phyloP scores from a whole-genome alignment of 2,113 vertebrate species.

The Calypte anna region DNA sequence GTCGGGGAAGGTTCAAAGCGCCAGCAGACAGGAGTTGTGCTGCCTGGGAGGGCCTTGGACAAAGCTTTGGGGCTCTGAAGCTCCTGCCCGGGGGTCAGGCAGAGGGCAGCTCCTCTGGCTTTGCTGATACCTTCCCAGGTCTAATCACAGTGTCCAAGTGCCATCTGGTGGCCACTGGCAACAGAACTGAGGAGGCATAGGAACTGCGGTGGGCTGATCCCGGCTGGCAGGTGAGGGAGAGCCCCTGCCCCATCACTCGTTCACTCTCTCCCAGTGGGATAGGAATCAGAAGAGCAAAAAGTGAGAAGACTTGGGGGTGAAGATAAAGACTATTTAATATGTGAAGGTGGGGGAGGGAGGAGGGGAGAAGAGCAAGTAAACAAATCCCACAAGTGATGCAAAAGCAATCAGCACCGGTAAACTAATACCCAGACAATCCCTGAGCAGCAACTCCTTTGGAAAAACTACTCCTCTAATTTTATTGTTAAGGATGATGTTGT shows the following conservation, averaged over 20 bases:
- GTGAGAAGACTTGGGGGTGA: background rate
- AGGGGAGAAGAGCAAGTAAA: background rate
- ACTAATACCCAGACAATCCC: background rate
- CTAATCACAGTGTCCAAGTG: background rate
- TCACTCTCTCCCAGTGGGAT: background rate
- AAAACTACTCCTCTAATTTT: background rate
- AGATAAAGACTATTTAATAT: background rate
- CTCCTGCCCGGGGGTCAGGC: background rate
- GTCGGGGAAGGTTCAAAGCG: background rate
- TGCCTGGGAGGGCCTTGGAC: background rate
- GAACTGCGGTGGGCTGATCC: background rate
- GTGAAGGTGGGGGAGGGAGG: background rate
- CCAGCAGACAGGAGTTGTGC: background rate
- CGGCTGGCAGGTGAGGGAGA: background rate
- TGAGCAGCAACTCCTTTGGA: background rate
- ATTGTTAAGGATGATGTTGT: background rate
- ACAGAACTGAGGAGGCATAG: accelerated
- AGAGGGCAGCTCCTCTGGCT: background rate
- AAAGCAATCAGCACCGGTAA: background rate
- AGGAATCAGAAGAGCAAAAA: background rate
- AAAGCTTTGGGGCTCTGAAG: background rate
- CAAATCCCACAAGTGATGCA: background rate
- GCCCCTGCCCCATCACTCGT: accelerated
- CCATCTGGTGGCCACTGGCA: slow-evolving; percentile 62
- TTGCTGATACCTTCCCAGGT: background rate